A percentile compares a stretch with the other conserved stretches of the same genome.
Conservation (phyloP, 2,888 invertebrate species). For the Cephalotes varians region DNA sequence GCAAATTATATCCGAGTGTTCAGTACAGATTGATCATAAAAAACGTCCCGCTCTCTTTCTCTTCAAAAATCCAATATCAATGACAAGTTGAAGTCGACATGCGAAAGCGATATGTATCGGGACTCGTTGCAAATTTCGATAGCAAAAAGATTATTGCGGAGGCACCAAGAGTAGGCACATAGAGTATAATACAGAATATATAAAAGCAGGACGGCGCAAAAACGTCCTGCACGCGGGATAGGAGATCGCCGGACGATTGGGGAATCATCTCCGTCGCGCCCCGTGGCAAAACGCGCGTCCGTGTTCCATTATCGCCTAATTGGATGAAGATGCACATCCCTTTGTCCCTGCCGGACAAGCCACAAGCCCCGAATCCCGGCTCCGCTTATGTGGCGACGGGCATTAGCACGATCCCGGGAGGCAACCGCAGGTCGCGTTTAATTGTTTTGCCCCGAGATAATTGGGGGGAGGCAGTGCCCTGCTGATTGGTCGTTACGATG, state of each 20-base stretch:
- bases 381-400: slow-evolving; percentile 54
- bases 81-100: slow-evolving; percentile 14
- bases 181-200: slow-evolving; percentile 13
- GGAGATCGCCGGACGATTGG: slow-evolving; percentile 48
- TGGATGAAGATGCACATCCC: slow-evolving; percentile 82
- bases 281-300: slow-evolving; percentile 73
- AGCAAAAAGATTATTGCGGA: slow-evolving; percentile 28
- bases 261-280: slow-evolving; percentile 60
- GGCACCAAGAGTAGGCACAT: slow-evolving; percentile 20
- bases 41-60: not conserved
- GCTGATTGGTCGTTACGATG: slow-evolving; percentile 80
- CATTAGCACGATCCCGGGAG: slow-evolving; percentile 66
- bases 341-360: slow-evolving; percentile 72
- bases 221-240: slow-evolving; percentile 45
- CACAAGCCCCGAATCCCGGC: slow-evolving; percentile 57
- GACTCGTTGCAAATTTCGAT: slow-evolving; percentile 31
- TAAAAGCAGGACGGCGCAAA: slow-evolving; percentile 29
- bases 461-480: slow-evolving; percentile 71
- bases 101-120: slow-evolving; percentile 10
- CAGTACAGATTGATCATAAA: not conserved
- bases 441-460: slow-evolving; percentile 82
- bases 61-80: slow-evolving; percentile 31
- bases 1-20: no score
- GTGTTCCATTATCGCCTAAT: slow-evolving; percentile 77
- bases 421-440: slow-evolving; percentile 75